phyloP scores from a whole-genome alignment of 92 coral and sea anemone genomes.

The Palythoa heliodiscus region DNA sequence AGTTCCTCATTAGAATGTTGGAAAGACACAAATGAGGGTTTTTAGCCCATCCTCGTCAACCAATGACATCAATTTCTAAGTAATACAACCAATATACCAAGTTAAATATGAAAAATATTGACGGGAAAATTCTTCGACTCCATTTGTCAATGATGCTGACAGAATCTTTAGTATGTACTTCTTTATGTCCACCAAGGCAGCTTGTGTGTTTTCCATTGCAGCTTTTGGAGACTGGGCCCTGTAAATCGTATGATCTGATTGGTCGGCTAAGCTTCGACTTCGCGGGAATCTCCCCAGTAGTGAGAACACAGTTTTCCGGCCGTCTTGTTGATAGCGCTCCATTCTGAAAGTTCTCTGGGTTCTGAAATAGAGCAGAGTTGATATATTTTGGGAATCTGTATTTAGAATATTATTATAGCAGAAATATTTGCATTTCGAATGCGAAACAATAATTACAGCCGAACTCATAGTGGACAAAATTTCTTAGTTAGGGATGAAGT shows the following conservation, averaged over 20 bases:
- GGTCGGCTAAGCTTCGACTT: not conserved
- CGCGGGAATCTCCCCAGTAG: not conserved
- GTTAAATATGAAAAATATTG: slow-evolving; percentile 62
- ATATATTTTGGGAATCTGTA: no score
- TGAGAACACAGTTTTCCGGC: slow-evolving; percentile 4
- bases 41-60: not conserved
- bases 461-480: no score
- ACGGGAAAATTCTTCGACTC: slow-evolving; percentile 63
- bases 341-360: not conserved
- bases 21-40: no score
- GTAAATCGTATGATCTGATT: not conserved
- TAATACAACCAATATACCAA: slow-evolving; percentile 67
- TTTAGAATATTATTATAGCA: no score
- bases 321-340: not conserved
- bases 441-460: no score
- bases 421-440: no score
- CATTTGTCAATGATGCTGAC: slow-evolving; percentile 54
- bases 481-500: no score
- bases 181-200: not conserved
- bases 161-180: not conserved
- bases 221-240: not conserved
- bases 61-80: slow-evolving; percentile 8
- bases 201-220: not conserved
- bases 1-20: no score
- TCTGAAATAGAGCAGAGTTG: not conserved